phyloP scores from a whole-genome alignment of 2,888 invertebrate genomes.

The Bruchidius siliquastri region DNA sequence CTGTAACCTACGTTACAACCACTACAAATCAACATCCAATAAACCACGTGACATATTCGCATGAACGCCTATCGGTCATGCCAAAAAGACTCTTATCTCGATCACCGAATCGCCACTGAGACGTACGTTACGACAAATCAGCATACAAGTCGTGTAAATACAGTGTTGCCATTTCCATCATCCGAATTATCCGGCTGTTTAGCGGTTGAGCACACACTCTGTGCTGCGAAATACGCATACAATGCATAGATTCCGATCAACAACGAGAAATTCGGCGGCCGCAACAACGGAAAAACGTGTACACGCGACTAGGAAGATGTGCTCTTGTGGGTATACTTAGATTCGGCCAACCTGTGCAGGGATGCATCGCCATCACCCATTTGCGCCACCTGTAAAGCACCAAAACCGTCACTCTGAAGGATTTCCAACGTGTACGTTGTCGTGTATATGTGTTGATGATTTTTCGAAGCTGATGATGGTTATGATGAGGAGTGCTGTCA shows the following conservation, averaged over 20 bases:
- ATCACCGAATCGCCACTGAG: no score
- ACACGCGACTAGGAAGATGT: conserved; percentile 34
- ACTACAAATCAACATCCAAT: no score
- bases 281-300: not conserved
- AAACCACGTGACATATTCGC: no score
- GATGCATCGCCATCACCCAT: conserved; percentile 46
- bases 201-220: not conserved
- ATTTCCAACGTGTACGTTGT: not conserved
- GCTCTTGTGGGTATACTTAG: conserved; percentile 48
- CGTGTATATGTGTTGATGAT: conserved; percentile 8
- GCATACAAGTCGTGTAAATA: no score
- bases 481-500: no score
- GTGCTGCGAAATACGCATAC: not conserved
- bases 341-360: conserved; percentile 48
- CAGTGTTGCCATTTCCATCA: no score
- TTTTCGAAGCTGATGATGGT: conserved; percentile 3
- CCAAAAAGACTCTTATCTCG: no score
- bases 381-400: conserved; percentile 48
- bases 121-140: no score
- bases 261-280: not conserved
- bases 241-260: not conserved
- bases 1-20: no score
- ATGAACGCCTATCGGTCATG: no score
- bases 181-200: not conserved
- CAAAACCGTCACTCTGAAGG: conserved; percentile 35